Base-by-base conservation (phyloP, 2,888 invertebrate genomes). In the Globia sparganii region DNA sequence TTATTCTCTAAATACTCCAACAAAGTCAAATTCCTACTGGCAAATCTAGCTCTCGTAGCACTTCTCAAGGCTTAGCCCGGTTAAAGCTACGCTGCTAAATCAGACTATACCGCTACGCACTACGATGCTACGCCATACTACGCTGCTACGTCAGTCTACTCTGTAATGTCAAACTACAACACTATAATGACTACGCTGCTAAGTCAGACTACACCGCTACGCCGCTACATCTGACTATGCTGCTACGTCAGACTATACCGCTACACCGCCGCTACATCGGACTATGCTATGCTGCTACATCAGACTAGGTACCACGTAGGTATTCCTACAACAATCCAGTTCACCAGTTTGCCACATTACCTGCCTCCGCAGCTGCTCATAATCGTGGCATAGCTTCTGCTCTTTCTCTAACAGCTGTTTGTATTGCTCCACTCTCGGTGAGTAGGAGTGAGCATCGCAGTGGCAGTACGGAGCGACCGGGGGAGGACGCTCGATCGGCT, bases 381-480 rank as follows among this genome's bases (percentile, higher is more conserved):
- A 94, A 86, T 97, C 97, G 18, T 97, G 93, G 79, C 97, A 97
- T 3, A 97, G 92, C 66, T 97, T 96, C 82, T 96, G 96, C 84
- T 97, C 97, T 85, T 97, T 97, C 37, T 97, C 97, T 0, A 97
- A 94, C 66, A 98, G 90, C 84, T 97, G 97, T 87, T 97, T 97
- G 93, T 97, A 98, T 80, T 97, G 97, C 80, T 97, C 97, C 78
- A 97, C 96, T 72, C 97, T 93, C 0, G 97, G 97, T 0, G 97
- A 97, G 88, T 97, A 97, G 0, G 97, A 95, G 88, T 97, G 97
- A 0, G 96, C 96, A 83, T 97, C 97, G 93, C 98, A 98, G 90
- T 97, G 97, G 87, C 97, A 98, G 89, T 97, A 97, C 0, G 97
- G 97, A 1, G 97, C 97, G 4, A 97, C 97, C 0, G 97, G 94